Base-by-base conservation (phyloP, 1,140 invertebrate genomes). In the Aphis craccivora region DNA sequence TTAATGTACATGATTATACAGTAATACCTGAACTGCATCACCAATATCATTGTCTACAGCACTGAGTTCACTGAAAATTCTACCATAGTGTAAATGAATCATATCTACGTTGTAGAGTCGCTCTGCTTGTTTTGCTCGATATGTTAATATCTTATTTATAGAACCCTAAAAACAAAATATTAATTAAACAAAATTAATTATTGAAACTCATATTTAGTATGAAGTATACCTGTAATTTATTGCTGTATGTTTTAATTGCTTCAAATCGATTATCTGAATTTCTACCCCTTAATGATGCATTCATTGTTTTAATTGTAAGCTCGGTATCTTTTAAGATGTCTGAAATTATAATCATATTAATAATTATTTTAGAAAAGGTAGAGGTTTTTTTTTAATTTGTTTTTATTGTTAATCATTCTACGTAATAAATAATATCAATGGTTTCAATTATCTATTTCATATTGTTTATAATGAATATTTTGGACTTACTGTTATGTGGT, bases 1-100 rank as follows among this genome's bases (percentile, higher is more conserved):
- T 20, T 1, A n/a, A 67, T 67, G 30, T 18, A 67, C 30, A 93
- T 55, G 55, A 94, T 89, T 84, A 60, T 87, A 93, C 55, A 83
- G 55, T 76, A 93, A 88, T 94, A 96, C 97, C 95, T 97, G 97
- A 86, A 98, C 94, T 5, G 97, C 97, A 95, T 98, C 97, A 2
- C 97, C 97, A 97, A 98, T 97, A 94, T 97, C 97, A 95, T 97
- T 97, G 95, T 98, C 98, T 93, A 97, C 97, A 40, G 97, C 97
- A 95, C 97, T 98, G 97, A 97, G 98, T 95, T 98, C 97, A 94
- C 97, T 98, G 94, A 98, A 98, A 48, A 98, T 96, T 93, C 97
- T 96, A 7, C 97, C 97, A 95, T 98, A 98, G 95, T 97, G 97
- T 2, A 96, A 96, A 95, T 98, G 97, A 55, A 98, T 95, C 95